Percentiles rank a stretch among this genome's conserved stretches.
These are phyloP conservation scores for Hiodon alosoides DNA, from an alignment of 2,113 vertebrate genomes.

Conservation along the genomic window DNA sequence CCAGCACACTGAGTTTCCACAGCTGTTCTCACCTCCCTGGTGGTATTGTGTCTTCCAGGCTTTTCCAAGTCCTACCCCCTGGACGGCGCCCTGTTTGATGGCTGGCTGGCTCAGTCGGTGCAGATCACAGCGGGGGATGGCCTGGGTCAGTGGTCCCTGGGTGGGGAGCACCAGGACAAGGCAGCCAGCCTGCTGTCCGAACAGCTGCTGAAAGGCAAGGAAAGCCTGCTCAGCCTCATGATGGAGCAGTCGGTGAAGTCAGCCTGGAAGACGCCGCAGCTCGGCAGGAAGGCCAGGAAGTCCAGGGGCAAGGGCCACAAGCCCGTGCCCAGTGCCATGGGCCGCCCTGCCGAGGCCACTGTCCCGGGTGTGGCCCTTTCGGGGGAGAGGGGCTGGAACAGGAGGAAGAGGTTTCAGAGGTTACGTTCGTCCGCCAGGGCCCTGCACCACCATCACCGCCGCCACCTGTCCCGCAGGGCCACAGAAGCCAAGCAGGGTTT, in stretches of 20 bases:
- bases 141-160: constrained; percentile 90
- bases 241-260: constrained; percentile 87
- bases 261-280: constrained; percentile 77
- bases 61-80: constrained; percentile 86
- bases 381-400: constrained; percentile 31
- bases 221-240: constrained; percentile 89
- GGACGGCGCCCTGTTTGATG: constrained; percentile 88
- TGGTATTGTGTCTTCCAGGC: constrained; percentile 50
- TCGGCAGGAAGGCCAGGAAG: constrained; percentile 73
- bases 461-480: constrained; percentile 23
- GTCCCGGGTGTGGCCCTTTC: constrained; percentile 15
- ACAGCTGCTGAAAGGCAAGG: constrained; percentile 87
- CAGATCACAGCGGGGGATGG: constrained; percentile 92
- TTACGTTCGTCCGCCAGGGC: constrained; percentile 35
- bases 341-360: neutral
- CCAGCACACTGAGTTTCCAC: neutral
- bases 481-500: constrained; percentile 47
- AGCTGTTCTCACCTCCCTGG: neutral
- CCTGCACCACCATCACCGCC: constrained; percentile 38
- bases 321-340: constrained; percentile 13
- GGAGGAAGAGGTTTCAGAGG: constrained; percentile 42
- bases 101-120: constrained; percentile 90
- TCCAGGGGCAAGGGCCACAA: constrained; percentile 66
- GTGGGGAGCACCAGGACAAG: constrained; percentile 71
- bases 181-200: constrained; percentile 81